Evolutionary conservation across 2,797 vertebrate genomes (phyloP).

Genomic region (Tauraco hartlaubi): DNA sequence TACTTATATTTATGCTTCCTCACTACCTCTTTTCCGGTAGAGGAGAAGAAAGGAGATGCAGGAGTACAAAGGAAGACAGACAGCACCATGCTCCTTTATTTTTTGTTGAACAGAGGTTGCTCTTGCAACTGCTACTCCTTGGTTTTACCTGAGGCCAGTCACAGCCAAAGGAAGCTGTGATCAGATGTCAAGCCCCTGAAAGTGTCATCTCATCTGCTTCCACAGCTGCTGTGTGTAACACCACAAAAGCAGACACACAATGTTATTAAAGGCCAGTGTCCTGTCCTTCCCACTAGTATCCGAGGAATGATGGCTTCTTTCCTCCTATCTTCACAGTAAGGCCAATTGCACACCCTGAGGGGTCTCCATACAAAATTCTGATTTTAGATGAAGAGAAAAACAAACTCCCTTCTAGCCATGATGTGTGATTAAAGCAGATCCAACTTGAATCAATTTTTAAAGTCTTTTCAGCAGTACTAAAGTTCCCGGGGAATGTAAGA

Average conservation of each 20-base stretch:
- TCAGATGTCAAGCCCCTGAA: background rate
- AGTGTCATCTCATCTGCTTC: background rate
- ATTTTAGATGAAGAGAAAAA: slow-evolving; percentile 32
- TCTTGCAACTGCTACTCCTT: background rate
- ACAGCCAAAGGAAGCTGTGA: background rate
- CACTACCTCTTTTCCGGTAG: background rate
- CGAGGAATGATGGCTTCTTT: background rate
- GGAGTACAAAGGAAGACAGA: background rate
- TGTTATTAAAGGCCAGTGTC: background rate
- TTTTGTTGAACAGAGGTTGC: background rate
- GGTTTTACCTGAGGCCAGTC: background rate
- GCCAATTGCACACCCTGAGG: background rate
- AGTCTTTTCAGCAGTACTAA: background rate
- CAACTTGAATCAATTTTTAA: slow-evolving; percentile 32
- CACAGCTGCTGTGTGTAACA: background rate
- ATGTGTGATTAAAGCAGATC: slow-evolving; percentile 34
- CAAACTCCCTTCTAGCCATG: slow-evolving; percentile 6
- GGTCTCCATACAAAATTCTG: slow-evolving; percentile 39
- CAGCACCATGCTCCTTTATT: background rate
- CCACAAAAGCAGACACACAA: background rate
- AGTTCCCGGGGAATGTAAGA: slow-evolving; percentile 7
- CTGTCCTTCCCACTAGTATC: background rate
- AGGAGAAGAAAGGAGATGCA: background rate
- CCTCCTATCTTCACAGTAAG: background rate
- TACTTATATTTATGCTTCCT: background rate